Base-by-base conservation (phyloP, 2,113 vertebrate genomes). In the Lagenorhynchus albirostris region DNA sequence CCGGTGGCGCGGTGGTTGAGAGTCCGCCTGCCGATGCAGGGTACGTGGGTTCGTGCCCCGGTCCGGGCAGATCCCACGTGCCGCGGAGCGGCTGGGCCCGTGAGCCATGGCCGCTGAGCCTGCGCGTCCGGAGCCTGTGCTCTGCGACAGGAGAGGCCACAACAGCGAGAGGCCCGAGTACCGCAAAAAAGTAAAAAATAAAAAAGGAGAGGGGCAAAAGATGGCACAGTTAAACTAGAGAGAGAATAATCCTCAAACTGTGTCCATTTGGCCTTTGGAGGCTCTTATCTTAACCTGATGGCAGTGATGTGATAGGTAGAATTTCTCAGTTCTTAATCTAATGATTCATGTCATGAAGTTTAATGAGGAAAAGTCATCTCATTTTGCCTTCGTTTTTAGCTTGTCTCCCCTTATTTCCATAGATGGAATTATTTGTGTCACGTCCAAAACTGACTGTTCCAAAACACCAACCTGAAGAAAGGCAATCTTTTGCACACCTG, bases 381-480 rank as follows among this genome's bases (percentile, higher is more conserved):
- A 23, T 65, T 90, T 50, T 70, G 47, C 67, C 33, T 81, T 95
- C 9, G 0, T 60, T 13, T 50, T 84, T n/a, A 76, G 60, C 63
- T 96, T 29, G 73, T 62, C 33, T 83, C 50, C n/a, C 36, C 18
- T 89, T 68, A 73, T 92, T 97, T 95, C 36, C 44, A 15, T 36
- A 76, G 60, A 92, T 88, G 29, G 74, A 50, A 53, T 94, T 31
- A 60, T n/a, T 92, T 71, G 55, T 44, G 67, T 67, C 44, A 62
- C 10, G 70, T 80, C 81, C 92, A 65, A 96, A 67, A 71, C 8
- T 31, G n/a, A 80, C 85, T 86, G 9, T 33, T 91, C 25, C 60
- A 71, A 94, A 41, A 82, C 63, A 81, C 53, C 17, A 71, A 71
- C 38, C 44, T 91, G 55, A 86, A 74, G 68, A 89, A 86, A 83